phyloP scores from a whole-genome alignment of 2,797 vertebrate genomes.

The Brachyrhaphis roseni region DNA sequence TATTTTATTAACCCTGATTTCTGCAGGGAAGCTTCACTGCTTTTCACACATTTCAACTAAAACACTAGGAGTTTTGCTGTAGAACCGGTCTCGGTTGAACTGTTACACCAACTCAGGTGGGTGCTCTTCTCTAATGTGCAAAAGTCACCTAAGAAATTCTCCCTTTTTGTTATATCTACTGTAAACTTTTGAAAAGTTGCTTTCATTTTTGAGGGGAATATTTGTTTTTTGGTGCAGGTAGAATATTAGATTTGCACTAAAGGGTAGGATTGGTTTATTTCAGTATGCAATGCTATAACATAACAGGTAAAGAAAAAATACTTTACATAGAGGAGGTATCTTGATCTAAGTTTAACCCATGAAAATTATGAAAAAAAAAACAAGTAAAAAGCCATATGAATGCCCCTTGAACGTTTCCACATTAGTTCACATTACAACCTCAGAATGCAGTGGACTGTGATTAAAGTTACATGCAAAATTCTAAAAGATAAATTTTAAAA shows the following conservation, averaged over 20 bases:
- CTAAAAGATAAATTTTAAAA: neutral
- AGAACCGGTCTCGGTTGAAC: constrained; percentile 1
- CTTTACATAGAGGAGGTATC: neutral
- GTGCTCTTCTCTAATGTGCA: constrained; percentile 2
- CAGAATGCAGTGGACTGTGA: neutral
- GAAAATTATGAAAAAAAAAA: neutral
- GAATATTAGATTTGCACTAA: neutral
- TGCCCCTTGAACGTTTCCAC: neutral
- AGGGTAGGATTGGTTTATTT: neutral
- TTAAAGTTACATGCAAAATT: neutral
- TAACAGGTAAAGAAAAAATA: neutral
- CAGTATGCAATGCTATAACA: neutral
- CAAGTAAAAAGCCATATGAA: neutral
- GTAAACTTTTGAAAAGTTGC: neutral
- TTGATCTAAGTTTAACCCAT: neutral
- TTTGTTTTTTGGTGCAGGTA: neutral
- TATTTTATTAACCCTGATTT: constrained; percentile 62
- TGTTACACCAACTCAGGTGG: neutral
- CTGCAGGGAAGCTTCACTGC: constrained; percentile 59
- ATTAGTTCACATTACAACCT: neutral
- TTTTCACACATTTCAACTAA: constrained; percentile 11
- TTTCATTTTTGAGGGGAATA: neutral
- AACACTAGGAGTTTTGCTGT: constrained; percentile 1
- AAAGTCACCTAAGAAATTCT: neutral
- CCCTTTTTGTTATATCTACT: neutral